Evolutionary conservation across 2,113 vertebrate species (phyloP), one percentile per base, ranked within the genome.

Genomic region (Aleadryas rufinucha): DNA sequence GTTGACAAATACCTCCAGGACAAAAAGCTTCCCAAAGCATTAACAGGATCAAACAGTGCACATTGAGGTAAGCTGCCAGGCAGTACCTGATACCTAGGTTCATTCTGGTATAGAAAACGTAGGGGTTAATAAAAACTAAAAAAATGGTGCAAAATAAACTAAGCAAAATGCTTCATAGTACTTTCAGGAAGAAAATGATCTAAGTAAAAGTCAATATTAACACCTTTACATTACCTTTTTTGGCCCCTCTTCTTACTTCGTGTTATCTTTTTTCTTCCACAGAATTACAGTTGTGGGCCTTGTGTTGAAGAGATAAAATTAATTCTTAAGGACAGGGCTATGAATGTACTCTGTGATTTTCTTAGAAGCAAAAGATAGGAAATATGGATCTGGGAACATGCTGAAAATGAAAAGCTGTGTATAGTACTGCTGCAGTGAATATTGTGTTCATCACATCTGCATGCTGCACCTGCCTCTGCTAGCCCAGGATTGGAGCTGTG

Each of bases 381-480:
- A 61, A 22, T 60, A 37, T 31, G 13, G 33, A 41, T 79, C 47
- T 10, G 50, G 41, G 37, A 89, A 57, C 31, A 37, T 9, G 59
- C 69, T 63, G 83, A 50, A 83, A 94, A 91, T 81, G 13, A 86
- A 83, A 90, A 95, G 89, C 91, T 75, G 19, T 30, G 13, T 84
- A 17, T 74, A 70, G 76, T 33, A 45, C 10, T 70, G 59, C 64
- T 74, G 64, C 50, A 6, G 14, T 52, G 60, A 65, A 13, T 87
- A 59, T 45, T 82, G 61, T 37, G 17, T 78, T 44, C 42, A 35
- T 84, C 69, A 39, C 91, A 95, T 89, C 91, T 93, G 88, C 83
- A 54, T 80, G 60, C 79, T 89, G 63, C 93, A 92, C 89, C 94
- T 97, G 89, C 89, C 42, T 74, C 64, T 9, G 8, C 89, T 56